Base-by-base conservation (phyloP, 2,797 vertebrate genomes). In the Uromys caudimaculatus region DNA sequence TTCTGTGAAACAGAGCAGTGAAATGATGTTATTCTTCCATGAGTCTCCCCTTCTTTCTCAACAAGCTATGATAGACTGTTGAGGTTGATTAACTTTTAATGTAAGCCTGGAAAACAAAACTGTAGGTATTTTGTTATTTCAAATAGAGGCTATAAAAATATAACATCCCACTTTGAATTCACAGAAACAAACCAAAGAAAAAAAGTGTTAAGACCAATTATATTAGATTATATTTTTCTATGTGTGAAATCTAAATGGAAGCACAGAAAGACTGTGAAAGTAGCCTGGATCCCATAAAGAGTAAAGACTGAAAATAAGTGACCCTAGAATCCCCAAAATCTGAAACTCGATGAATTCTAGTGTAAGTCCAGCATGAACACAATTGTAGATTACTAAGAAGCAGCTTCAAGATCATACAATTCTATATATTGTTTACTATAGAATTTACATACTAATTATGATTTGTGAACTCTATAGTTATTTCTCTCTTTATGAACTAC, bases 381-480 rank as follows among this genome's bases (percentile, higher is more conserved):
- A 82, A 17, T 67, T 96, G 67, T 41, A 77, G 35, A 79, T 79
- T 89, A 47, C 14, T 90, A 85, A 90, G 3, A 44, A 94, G 58
- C 47, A 88, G 44, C 41, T 90, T 91, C 62, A 87, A 50, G 19
- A 84, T 90, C 50, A 19, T 60, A 17, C 21, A 73, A 17, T 71
- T 83, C n/a, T 93, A 50, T 60, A 23, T 75, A 11, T 58, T 90
- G 87, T 32, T 82, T 38, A 56, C 35, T 73, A 6, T 90, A 75
- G 44, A 85, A 76, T 96, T 97, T 90, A 56, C 58, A 21, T 3
- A 91, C 17, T 24, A 44, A 71, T 62, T 58, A 52, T 76, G 54
- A 60, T 91, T 82, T 95, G 21, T 94, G 54, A 96, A 90, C 27
- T 96, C 32, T 19, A 50, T 32, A 60, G 8, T 7, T 82, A 86